Evolutionary conservation across 1,140 invertebrate species (phyloP).

Genomic region (Panonychus citri): DNA sequence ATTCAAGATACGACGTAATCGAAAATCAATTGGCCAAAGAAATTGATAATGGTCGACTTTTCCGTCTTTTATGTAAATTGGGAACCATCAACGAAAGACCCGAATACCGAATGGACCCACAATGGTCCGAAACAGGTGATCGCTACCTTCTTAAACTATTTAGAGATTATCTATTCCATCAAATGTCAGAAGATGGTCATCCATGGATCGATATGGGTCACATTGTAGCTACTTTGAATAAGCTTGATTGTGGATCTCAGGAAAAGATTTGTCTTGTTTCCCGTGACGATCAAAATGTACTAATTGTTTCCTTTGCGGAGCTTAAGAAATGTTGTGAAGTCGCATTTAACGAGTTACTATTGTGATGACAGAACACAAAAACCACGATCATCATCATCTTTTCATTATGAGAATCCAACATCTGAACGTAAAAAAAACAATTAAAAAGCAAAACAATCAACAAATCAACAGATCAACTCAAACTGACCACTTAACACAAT

Average conservation of each 20-base stretch:
- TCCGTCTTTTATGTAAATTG: conserved; percentile 69
- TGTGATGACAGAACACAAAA: too few relatives aligned
- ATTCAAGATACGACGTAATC: conserved; percentile 57
- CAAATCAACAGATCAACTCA: too few relatives aligned
- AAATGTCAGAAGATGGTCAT: conserved; percentile 61
- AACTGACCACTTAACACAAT: too few relatives aligned
- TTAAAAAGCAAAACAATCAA: too few relatives aligned
- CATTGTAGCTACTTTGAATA: conserved; percentile 76
- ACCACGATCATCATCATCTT: too few relatives aligned
- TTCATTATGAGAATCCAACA: too few relatives aligned
- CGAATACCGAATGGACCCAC: conserved; percentile 72
- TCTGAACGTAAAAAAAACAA: too few relatives aligned
- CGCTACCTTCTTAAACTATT: conserved; percentile 94
- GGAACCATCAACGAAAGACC: conserved; percentile 76
- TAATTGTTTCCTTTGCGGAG: conserved; percentile 38
- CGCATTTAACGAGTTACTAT: conserved; percentile 57
- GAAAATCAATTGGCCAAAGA: conserved; percentile 78
- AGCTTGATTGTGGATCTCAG: conserved; percentile 49
- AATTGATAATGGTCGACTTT: conserved; percentile 76
- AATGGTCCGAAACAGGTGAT: conserved; percentile 91
- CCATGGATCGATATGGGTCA: conserved; percentile 92
- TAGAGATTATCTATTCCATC: conserved; percentile 87
- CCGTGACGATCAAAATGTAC: conserved; percentile 76
- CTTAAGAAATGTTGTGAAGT: conserved; percentile 79
- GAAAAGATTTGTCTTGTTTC: conserved; percentile 91